Evolutionary conservation across 2,113 vertebrate genomes (phyloP).

Genomic region (Urocynchramus pylzowi): DNA sequence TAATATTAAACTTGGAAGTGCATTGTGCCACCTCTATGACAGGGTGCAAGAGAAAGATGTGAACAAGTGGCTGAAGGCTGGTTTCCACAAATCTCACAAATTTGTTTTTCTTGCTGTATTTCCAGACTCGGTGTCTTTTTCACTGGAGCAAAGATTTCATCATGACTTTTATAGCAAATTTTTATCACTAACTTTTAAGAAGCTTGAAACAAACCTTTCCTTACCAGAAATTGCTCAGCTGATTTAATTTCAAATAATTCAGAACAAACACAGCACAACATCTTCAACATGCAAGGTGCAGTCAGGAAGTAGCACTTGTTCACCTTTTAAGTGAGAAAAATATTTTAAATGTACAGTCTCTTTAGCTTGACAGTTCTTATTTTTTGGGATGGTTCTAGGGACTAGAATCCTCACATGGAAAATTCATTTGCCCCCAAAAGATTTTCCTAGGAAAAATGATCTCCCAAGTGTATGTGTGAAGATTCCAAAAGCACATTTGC

Average conservation of each 20-base stretch:
- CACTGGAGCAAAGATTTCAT: neutral
- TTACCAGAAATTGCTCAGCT: neutral
- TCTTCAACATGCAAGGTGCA: neutral
- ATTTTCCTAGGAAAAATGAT: conserved; percentile 58
- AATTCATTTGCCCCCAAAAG: conserved; percentile 55
- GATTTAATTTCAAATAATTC: neutral
- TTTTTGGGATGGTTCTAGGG: neutral
- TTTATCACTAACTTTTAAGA: neutral
- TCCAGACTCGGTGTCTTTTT: neutral
- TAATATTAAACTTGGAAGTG: neutral
- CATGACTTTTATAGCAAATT: neutral
- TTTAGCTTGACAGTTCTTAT: neutral
- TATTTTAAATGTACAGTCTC: neutral
- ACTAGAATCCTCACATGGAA: conserved; percentile 40
- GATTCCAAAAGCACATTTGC: conserved; percentile 57
- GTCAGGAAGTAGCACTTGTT: neutral
- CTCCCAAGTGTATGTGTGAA: neutral
- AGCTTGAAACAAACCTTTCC: neutral
- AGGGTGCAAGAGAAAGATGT: neutral
- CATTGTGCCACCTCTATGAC: neutral
- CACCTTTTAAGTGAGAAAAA: neutral
- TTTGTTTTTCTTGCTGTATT: neutral
- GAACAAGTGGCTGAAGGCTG: neutral
- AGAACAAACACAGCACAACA: neutral
- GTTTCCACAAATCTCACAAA: neutral